Percentiles rank a stretch among this genome's conserved stretches.
Conservation (phyloP, 2,888 invertebrate species). For the Pemphredon lugubris region DNA sequence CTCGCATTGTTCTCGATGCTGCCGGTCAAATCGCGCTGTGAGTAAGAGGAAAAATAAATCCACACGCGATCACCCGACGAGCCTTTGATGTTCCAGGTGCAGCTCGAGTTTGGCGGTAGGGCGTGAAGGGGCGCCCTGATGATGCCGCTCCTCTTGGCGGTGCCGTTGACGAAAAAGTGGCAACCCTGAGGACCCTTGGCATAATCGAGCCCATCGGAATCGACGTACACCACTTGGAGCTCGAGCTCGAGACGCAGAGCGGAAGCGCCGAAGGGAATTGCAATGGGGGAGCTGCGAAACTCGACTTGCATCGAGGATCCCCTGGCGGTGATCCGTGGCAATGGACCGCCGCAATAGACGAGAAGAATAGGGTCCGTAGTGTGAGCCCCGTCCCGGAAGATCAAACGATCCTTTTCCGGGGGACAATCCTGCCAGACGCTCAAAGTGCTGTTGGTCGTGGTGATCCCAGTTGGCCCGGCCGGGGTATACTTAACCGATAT, state of each 20-base stretch:
- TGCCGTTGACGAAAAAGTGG: slow-evolving; percentile 80
- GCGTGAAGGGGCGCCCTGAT: slow-evolving; percentile 92
- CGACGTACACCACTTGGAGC: slow-evolving; percentile 93
- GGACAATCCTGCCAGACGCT: slow-evolving; percentile 93
- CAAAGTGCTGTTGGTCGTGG: slow-evolving; percentile 78
- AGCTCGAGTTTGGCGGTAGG: slow-evolving; percentile 92
- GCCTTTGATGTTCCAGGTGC: slow-evolving; percentile 92
- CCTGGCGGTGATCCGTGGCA: slow-evolving; percentile 88
- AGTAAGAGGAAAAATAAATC: slow-evolving; percentile 93
- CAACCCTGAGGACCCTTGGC: slow-evolving; percentile 83
- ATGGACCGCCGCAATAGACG: slow-evolving; percentile 93
- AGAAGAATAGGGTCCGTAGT: slow-evolving; percentile 92
- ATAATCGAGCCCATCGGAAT: slow-evolving; percentile 93
- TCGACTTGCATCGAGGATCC: slow-evolving; percentile 94
- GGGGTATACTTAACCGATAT: slow-evolving; percentile 85
- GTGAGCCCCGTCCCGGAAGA: slow-evolving; percentile 92
- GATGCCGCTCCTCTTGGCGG: slow-evolving; percentile 87
- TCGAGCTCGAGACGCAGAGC: slow-evolving; percentile 91
- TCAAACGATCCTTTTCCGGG: slow-evolving; percentile 90
- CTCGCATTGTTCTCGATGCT: slow-evolving; percentile 75
- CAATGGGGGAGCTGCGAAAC: slow-evolving; percentile 92
- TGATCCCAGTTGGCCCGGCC: slow-evolving; percentile 54
- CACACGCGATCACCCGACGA: slow-evolving; percentile 90
- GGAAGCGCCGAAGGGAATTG: slow-evolving; percentile 88
- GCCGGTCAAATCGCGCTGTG: slow-evolving; percentile 87